Conservation (phyloP, 1,140 invertebrate genomes). For the Drosophila nannoptera region DNA sequence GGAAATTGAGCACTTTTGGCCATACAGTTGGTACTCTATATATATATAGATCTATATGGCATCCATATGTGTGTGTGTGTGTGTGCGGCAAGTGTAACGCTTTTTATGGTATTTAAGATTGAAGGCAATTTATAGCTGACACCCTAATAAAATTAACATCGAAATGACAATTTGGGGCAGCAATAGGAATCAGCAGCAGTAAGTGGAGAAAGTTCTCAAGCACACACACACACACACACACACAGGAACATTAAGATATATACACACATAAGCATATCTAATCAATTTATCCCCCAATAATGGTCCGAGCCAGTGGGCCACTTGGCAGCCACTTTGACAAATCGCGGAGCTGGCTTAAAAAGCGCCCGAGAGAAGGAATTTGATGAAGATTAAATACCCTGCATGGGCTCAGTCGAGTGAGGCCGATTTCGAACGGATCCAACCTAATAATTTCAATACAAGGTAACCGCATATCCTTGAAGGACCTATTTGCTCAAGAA, state of each 20-base stretch:
- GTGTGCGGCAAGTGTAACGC: constrained; percentile 50
- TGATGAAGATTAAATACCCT: constrained; percentile 3
- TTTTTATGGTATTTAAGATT: constrained; percentile 79
- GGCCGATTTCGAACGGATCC: too few relatives aligned
- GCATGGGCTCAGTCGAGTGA: background rate
- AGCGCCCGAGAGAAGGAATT: background rate
- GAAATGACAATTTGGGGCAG: constrained; percentile 77
- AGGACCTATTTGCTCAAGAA: too few relatives aligned
- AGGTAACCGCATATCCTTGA: too few relatives aligned
- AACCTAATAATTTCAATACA: background rate
- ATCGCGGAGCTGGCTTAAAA: constrained; percentile 54
- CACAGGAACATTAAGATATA: constrained; percentile 10
- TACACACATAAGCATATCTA: constrained; percentile 52
- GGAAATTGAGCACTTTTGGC: constrained; percentile 59
- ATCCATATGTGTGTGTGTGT: constrained; percentile 14
- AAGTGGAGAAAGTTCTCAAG: constrained; percentile 35
- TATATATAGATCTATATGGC: background rate
- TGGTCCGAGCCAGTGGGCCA: constrained; percentile 56
- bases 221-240: constrained; percentile 29
- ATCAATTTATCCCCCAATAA: constrained; percentile 79
- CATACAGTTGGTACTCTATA: constrained; percentile 22
- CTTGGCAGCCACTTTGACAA: constrained; percentile 67
- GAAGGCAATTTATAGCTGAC: constrained; percentile 77
- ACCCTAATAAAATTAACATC: constrained; percentile 79
- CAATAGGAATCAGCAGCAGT: constrained; percentile 63